Evolutionary conservation across 2,797 vertebrate species (phyloP).

Genomic region (Pseudotriccus pelzelni): DNA sequence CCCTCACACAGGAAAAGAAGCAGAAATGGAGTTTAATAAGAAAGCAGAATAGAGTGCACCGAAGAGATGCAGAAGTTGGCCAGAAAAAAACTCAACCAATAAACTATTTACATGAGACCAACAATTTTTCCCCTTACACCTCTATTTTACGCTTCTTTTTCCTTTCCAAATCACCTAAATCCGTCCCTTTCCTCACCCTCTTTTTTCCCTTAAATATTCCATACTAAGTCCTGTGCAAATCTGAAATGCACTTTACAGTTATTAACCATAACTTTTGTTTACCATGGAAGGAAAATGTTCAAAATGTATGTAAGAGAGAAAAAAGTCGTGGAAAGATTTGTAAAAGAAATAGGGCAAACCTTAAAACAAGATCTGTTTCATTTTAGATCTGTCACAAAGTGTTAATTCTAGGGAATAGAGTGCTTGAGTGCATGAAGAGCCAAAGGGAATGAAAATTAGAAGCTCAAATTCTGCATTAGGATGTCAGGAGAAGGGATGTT

Average conservation of each 20-base stretch:
- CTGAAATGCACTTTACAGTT: not conserved
- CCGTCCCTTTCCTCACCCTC: not conserved
- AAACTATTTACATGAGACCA: not conserved
- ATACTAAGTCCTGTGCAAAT: not conserved
- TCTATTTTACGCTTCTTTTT: not conserved
- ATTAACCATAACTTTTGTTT: not conserved
- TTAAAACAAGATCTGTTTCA: not conserved
- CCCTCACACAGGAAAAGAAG: not conserved
- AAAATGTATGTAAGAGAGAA: not conserved
- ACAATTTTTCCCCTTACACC: not conserved
- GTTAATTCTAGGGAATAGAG: not conserved
- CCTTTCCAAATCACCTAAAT: not conserved
- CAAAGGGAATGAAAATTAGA: constrained; percentile 8
- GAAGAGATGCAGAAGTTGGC: not conserved
- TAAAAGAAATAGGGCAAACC: not conserved
- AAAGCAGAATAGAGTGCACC: not conserved
- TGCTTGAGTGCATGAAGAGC: not conserved
- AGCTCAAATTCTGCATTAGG: not conserved
- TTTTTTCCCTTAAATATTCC: not conserved
- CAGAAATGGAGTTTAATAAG: not conserved
- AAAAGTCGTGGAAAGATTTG: not conserved
- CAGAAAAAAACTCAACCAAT: not conserved
- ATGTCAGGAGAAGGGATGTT: not conserved
- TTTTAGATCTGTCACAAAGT: not conserved
- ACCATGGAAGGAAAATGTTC: not conserved